phyloP scores from a whole-genome alignment of 2,888 invertebrate genomes.

The Gerris lacustris region DNA sequence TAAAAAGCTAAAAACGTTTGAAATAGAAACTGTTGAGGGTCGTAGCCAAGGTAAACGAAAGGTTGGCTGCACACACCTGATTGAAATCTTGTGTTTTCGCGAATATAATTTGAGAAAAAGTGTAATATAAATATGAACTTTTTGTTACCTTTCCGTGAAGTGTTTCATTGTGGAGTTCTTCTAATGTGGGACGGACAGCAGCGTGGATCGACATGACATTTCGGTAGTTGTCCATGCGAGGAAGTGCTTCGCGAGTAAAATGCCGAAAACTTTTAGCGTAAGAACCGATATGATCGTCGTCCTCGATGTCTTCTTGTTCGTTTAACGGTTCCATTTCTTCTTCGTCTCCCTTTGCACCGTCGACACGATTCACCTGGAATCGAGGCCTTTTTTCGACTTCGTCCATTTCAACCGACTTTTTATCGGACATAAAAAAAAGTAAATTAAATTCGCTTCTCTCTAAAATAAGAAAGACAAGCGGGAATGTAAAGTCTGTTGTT shows the following conservation, averaged over 20 bases:
- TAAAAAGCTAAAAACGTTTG: no score
- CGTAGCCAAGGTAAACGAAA: no score
- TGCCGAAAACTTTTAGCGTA: conserved; percentile 72
- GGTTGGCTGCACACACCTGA: no score
- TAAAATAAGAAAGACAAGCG: not conserved
- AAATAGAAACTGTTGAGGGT: no score
- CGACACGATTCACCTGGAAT: conserved; percentile 50
- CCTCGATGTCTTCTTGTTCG: conserved; percentile 40
- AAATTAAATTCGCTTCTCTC: not conserved
- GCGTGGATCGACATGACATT: conserved; percentile 80
- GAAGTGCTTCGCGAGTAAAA: conserved; percentile 75
- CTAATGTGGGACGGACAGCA: conserved; percentile 72
- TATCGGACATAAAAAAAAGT: not conserved
- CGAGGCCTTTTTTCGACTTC: conserved; percentile 40
- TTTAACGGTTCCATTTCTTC: conserved; percentile 29
- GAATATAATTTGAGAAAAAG: no score
- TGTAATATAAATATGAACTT: no score
- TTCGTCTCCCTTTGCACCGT: conserved; percentile 41
- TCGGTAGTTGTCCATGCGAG: conserved; percentile 76
- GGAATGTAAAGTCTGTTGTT: not conserved
- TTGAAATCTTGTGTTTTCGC: no score
- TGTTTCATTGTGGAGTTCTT: conserved; percentile 77
- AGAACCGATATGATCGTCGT: conserved; percentile 50
- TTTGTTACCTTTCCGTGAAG: conserved; percentile 58
- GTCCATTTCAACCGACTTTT: conserved; percentile 35